Evolutionary conservation across 2,113 vertebrate genomes (phyloP), one percentile per base, ranked within the genome.

Genomic region (Larimichthys polyactis): DNA sequence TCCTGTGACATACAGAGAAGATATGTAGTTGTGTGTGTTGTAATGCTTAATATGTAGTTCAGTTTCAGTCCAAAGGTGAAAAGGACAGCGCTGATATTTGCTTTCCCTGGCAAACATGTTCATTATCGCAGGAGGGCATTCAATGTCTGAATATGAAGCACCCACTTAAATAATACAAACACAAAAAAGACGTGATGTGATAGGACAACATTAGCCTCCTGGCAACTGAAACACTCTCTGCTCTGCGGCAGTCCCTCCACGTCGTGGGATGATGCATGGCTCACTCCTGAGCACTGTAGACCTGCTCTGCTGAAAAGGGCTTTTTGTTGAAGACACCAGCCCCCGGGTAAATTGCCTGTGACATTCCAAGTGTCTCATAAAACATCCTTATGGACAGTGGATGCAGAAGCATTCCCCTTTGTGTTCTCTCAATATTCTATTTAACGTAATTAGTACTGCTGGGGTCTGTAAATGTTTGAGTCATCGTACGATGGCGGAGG

Each of bases 381-480:
- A 79, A 64, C 54, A 85, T 84, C 78, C 58, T 75, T 62, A 65
- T 81, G 64, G 86, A 89, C 7, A 54, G 49, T 14, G 48, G 66
- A 80, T 36, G 24, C 71, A 79, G 71, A 83, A 79, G 74, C 51
- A 19, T 62, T 57, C 75, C 71, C 36, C 70, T 85, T 85, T 81
- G 66, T 89, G 84, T 49, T 78, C 70, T 27, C 64, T 62, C 57
- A 24, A 24, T 58, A 64, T 81, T 87, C 76, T 90, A n/a, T 79
- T 93, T 77, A 83, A 71, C 78, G 65, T 94, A 91, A 94, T 93
- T 92, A 90, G 86, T 77, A 90, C 84, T 72, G 84, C 67, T 44
- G 83, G 72, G 70, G 68, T 89, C 79, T 83, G 68, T 79, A 69
- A 83, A 79, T 82, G 88, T 84, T 90, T 76, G 60, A 82, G 84